A percentile compares a stretch with the other conserved stretches of the same genome.
phyloP scores from a whole-genome alignment of 2,113 vertebrate species.

The Stegastes partitus region DNA sequence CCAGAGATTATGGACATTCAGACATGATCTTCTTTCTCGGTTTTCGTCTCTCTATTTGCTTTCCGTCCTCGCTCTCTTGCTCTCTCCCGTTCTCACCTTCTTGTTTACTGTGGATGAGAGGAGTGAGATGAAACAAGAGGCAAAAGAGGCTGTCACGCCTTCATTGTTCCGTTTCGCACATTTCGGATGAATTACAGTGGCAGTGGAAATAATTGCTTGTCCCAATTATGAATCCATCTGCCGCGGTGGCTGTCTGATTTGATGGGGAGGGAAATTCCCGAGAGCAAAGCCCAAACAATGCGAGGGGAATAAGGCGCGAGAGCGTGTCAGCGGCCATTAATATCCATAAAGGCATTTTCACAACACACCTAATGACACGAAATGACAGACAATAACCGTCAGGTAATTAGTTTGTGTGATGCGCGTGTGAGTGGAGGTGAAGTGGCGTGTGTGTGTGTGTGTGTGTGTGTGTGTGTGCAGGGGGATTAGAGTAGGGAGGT shows the following conservation, averaged over 20 bases:
- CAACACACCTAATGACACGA: constrained; percentile 69
- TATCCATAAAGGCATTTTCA: constrained; percentile 74
- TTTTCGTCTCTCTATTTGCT: constrained; percentile 21
- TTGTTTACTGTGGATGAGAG: constrained; percentile 41
- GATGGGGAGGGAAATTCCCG: constrained; percentile 58
- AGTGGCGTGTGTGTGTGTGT: not conserved
- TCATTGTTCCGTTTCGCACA: constrained; percentile 24
- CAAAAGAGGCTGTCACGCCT: constrained; percentile 19
- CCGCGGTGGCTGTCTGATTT: constrained; percentile 50
- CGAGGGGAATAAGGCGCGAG: constrained; percentile 23
- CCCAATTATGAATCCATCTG: constrained; percentile 78
- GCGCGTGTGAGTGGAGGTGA: constrained; percentile 13
- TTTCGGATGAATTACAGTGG: constrained; percentile 59
- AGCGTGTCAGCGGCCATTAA: constrained; percentile 62
- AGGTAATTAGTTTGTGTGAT: constrained; percentile 52
- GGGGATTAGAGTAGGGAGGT: constrained; percentile 1
- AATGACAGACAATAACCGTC: constrained; percentile 66
- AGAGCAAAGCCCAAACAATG: constrained; percentile 61
- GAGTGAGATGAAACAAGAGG: constrained; percentile 40
- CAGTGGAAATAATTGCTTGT: constrained; percentile 72
- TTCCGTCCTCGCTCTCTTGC: not conserved
- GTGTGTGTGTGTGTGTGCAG: not conserved
- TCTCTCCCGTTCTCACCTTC: constrained; percentile 19
- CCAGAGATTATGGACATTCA: constrained; percentile 55
- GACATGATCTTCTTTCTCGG: constrained; percentile 23